These are phyloP conservation scores for Lycocorax pyrrhopterus DNA, from an alignment of 2,113 vertebrate genomes.

Conservation along the genomic window DNA sequence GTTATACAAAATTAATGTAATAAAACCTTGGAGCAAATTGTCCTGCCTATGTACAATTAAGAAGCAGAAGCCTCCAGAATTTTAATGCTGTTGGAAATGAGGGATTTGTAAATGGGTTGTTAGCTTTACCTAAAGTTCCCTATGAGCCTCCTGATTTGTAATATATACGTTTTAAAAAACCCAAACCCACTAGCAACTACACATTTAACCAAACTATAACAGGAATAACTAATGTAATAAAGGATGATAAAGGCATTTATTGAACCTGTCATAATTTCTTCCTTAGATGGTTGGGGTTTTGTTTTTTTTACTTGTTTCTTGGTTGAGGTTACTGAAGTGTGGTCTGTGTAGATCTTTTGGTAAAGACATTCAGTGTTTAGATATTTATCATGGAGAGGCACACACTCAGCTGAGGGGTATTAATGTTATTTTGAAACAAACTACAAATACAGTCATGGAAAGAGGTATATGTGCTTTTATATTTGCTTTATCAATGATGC, in stretches of 20 bases:
- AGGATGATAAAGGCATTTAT: background rate
- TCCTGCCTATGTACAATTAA: conserved; percentile 37
- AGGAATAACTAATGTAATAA: background rate
- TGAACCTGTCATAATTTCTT: background rate
- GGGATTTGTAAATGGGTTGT: conserved; percentile 4
- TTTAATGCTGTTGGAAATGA: conserved; percentile 5
- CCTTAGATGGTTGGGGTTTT: background rate
- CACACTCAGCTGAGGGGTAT: background rate
- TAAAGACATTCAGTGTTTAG: background rate
- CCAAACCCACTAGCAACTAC: background rate
- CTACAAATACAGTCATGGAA: background rate
- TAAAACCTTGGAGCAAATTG: conserved; percentile 51
- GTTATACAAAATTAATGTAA: conserved; percentile 52
- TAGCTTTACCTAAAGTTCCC: background rate
- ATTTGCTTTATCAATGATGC: background rate
- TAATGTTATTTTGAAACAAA: background rate
- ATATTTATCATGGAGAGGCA: background rate
- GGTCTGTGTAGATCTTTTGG: background rate
- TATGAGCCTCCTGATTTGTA: background rate
- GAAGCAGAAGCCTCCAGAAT: conserved; percentile 31
- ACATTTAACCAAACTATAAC: background rate
- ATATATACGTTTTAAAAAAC: background rate
- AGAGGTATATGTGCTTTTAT: background rate
- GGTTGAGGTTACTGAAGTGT: background rate
- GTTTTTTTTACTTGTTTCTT: background rate